phyloP scores from a whole-genome alignment of 2,797 vertebrate species.

The Hozukius guyotensis region DNA sequence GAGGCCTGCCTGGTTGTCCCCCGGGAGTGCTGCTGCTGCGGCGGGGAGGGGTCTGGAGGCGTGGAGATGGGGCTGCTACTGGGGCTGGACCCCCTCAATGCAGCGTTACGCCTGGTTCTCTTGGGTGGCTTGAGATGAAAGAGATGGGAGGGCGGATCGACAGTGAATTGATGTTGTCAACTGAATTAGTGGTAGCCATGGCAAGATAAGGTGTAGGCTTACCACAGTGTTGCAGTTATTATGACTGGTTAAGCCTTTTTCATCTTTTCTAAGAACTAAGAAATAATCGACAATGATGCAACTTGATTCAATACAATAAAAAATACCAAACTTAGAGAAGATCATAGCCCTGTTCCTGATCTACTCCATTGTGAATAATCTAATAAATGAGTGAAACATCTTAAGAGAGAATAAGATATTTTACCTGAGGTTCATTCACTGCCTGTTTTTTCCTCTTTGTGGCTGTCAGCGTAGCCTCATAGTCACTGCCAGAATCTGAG shows the following conservation, averaged over 20 bases:
- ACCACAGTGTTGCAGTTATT: not conserved
- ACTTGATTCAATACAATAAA: not conserved
- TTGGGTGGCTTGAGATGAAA: conserved; percentile 77
- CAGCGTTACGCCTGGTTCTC: conserved; percentile 64
- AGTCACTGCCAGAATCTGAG: conserved; percentile 71
- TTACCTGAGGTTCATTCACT: conserved; percentile 50
- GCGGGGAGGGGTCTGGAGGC: conserved; percentile 25
- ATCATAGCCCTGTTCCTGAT: not conserved
- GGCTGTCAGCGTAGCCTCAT: conserved; percentile 49
- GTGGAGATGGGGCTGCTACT: not conserved
- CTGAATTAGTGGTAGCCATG: conserved; percentile 18
- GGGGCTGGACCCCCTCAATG: conserved; percentile 39
- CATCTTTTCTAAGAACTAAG: not conserved
- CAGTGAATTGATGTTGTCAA: conserved; percentile 45
- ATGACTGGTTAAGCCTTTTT: not conserved
- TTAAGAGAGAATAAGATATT: not conserved
- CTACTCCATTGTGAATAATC: not conserved
- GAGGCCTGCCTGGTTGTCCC: conserved; percentile 33
- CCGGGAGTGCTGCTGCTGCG: conserved; percentile 21
- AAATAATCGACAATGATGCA: not conserved
- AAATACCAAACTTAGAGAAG: not conserved
- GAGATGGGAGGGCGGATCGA: conserved; percentile 38
- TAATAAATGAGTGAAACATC: not conserved
- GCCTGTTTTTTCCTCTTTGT: conserved; percentile 60
- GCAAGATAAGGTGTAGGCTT: conserved; percentile 3